Evolutionary conservation across 2,113 vertebrate genomes (phyloP).

Genomic region (Bos indicus): DNA sequence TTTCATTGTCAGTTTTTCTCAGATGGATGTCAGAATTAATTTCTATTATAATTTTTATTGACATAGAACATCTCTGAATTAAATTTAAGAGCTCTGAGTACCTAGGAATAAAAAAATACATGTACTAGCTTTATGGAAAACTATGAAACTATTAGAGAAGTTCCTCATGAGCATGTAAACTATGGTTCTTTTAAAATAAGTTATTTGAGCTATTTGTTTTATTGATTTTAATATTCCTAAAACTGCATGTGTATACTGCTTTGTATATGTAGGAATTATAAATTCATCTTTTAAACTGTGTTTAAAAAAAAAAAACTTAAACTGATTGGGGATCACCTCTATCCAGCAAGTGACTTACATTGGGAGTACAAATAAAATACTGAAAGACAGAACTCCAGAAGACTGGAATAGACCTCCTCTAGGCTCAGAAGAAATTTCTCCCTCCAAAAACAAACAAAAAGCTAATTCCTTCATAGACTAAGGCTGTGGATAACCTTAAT

Average conservation of each 20-base stretch:
- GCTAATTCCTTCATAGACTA: background rate
- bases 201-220: background rate
- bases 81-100: background rate
- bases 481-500: background rate
- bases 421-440: background rate
- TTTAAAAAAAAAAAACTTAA: background rate
- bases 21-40: background rate
- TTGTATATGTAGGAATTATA: background rate
- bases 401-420: background rate
- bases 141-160: background rate
- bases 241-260: background rate
- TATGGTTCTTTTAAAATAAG: background rate
- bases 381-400: background rate
- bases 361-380: background rate
- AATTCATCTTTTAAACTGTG: background rate
- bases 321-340: background rate
- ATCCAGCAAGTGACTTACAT: background rate
- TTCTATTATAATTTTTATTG: background rate
- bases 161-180: background rate
- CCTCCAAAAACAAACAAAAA: background rate
- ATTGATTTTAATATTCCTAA: background rate
- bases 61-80: background rate
- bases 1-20: constrained; percentile 1
- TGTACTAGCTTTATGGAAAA: constrained; percentile 9
- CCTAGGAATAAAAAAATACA: background rate